phyloP scores from a whole-genome alignment of 2,888 invertebrate species.

The Euspilapteryx auroguttella region DNA sequence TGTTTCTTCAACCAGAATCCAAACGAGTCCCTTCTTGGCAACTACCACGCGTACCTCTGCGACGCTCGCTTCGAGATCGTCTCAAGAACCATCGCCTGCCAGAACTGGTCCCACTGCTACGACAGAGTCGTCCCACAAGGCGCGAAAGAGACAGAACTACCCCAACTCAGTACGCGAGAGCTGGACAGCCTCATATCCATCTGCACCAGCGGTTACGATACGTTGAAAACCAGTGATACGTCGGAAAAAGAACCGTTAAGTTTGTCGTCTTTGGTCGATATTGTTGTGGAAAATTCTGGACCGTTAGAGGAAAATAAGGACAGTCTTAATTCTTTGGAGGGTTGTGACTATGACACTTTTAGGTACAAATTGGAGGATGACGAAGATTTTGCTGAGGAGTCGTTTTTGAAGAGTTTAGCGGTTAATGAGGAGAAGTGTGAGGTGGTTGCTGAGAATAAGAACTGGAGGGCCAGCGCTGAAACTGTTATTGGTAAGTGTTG shows the following conservation, averaged over 20 bases:
- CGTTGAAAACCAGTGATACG: constrained; percentile 25
- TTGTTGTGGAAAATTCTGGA: constrained; percentile 7
- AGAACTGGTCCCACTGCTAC: constrained; percentile 79
- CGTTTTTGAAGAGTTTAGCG: constrained; percentile 39
- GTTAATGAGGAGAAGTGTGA: constrained; percentile 24
- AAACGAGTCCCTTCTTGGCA: constrained; percentile 72
- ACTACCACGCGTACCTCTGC: constrained; percentile 84
- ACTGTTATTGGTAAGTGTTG: constrained; percentile 33
- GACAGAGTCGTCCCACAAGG: constrained; percentile 58
- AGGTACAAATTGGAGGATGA: constrained; percentile 56
- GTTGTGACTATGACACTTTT: constrained; percentile 78
- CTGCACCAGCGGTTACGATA: constrained; percentile 47
- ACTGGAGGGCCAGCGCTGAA: constrained; percentile 39
- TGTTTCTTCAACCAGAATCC: constrained; percentile 22
- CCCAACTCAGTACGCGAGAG: constrained; percentile 20
- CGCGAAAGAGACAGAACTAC: constrained; percentile 25
- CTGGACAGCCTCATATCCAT: constrained; percentile 44
- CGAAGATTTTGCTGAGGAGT: constrained; percentile 39
- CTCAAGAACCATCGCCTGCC: constrained; percentile 73
- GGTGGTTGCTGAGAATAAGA: constrained; percentile 24
- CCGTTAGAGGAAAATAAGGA: constrained; percentile 32
- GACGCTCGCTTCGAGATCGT: constrained; percentile 81
- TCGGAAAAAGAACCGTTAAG: constrained; percentile 36
- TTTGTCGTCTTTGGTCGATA: constrained; percentile 26
- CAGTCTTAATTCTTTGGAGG: constrained; percentile 71